These are phyloP conservation scores for Allacma fusca DNA, from an alignment of 2,888 invertebrate genomes.

Conservation along the genomic window DNA sequence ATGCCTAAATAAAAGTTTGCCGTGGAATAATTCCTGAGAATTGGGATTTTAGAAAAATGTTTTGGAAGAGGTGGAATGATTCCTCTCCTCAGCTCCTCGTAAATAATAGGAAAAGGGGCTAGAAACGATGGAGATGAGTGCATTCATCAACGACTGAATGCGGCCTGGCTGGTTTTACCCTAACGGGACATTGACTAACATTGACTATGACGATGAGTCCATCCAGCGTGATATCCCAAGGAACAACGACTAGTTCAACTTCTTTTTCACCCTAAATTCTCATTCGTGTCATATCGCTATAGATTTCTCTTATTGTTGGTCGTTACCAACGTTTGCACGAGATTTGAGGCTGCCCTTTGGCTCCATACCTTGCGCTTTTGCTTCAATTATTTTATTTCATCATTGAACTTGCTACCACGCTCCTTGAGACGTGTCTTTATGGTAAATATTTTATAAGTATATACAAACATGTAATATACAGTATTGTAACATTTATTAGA, in stretches of 20 bases:
- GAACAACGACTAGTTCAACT: conserved; percentile 7
- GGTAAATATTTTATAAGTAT: too few relatives aligned
- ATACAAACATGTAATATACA: too few relatives aligned
- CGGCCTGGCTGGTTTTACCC: conserved; percentile 27
- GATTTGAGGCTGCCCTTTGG: too few relatives aligned
- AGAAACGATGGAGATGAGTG: conserved; percentile 19
- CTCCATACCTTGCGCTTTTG: too few relatives aligned
- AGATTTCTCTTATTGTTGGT: background rate
- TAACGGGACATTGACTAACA: conserved; percentile 40
- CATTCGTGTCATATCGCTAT: background rate
- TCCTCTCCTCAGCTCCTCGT: background rate
- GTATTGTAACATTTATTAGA: too few relatives aligned
- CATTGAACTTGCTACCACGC: too few relatives aligned
- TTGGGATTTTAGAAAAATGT: background rate
- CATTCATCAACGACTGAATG: conserved; percentile 6
- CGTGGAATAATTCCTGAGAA: background rate
- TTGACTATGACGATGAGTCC: conserved; percentile 28
- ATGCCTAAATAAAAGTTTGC: too few relatives aligned
- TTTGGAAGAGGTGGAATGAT: background rate
- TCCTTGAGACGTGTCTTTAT: too few relatives aligned
- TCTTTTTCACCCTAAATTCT: conserved; percentile 23
- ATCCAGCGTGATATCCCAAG: background rate
- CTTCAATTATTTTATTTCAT: too few relatives aligned
- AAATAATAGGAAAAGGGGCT: conserved; percentile 24
- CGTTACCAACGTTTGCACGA: background rate